phyloP scores from a whole-genome alignment of 2,797 vertebrate species.

The Morus bassanus region DNA sequence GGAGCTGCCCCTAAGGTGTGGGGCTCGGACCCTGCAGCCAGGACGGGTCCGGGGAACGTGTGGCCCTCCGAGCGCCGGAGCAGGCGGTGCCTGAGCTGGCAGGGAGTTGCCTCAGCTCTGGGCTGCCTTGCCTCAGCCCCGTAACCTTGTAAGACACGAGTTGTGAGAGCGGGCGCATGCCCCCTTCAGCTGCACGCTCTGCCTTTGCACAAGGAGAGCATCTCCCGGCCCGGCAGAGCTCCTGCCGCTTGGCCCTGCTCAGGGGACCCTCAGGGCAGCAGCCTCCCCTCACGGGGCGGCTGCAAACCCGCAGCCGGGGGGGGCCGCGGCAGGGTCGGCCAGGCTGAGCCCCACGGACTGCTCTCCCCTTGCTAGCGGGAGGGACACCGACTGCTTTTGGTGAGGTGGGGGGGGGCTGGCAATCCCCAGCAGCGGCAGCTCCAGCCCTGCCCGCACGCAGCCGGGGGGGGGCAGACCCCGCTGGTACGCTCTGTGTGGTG shows the following conservation, averaged over 20 bases:
- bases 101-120: not conserved
- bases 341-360: not conserved
- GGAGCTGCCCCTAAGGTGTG: not conserved
- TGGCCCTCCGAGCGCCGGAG: accelerated
- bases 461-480: not conserved
- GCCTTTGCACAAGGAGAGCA: not conserved
- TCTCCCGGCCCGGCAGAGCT: not conserved
- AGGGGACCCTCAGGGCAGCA: not conserved
- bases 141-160: accelerated
- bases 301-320: not conserved
- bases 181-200: too few species aligned
- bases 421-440: not conserved
- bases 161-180: accelerated
- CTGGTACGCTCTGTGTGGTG: not conserved
- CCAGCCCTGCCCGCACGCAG: not conserved
- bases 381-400: not conserved
- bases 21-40: not conserved
- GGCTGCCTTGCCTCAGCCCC: not conserved
- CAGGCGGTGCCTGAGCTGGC: not conserved
- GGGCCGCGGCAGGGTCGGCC: not conserved
- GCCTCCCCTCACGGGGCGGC: not conserved
- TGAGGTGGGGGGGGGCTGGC: not conserved
- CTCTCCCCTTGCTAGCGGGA: not conserved
- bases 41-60: not conserved
- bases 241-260: not conserved